A percentile compares a stretch with the other conserved stretches of the same genome.
Evolutionary conservation across 2,113 vertebrate species (phyloP).

Genomic region (Oncorhynchus mykiss): DNA sequence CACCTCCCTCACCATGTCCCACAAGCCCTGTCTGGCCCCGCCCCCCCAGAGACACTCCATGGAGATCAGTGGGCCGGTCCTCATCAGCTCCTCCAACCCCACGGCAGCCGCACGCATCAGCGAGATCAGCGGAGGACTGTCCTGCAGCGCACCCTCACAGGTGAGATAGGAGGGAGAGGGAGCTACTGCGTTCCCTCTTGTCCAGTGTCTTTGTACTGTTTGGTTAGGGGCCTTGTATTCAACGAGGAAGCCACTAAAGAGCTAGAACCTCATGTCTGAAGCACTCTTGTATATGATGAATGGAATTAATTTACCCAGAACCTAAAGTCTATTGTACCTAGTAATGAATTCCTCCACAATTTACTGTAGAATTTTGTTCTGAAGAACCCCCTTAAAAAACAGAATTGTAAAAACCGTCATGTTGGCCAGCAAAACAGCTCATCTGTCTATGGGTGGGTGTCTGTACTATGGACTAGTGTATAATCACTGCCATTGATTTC

Average conservation of each 20-base stretch:
- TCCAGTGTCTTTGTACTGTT: not conserved
- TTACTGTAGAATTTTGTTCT: not conserved
- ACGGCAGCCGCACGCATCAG: conserved; percentile 92
- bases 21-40: conserved; percentile 88
- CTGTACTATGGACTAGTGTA: too few relatives aligned
- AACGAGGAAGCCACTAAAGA: not conserved
- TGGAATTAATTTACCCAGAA: not conserved
- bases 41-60: conserved; percentile 95
- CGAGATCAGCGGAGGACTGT: conserved; percentile 88
- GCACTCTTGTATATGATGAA: not conserved
- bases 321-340: not conserved
- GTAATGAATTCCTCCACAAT: not conserved
- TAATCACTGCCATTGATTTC: too few relatives aligned
- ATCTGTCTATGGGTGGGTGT: too few relatives aligned
- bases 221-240: not conserved
- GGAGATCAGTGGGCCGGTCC: conserved; percentile 97
- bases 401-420: not conserved
- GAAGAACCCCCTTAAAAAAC: not conserved
- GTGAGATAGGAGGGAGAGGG: conserved; percentile 61
- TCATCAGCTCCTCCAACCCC: conserved; percentile 98
- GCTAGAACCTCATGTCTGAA: not conserved
- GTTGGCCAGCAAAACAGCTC: not conserved
- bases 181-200: not conserved
- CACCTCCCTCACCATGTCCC: conserved; percentile 97
- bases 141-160: conserved; percentile 97